Conservation (phyloP, 2,113 vertebrate genomes). For the Mobula birostris region DNA sequence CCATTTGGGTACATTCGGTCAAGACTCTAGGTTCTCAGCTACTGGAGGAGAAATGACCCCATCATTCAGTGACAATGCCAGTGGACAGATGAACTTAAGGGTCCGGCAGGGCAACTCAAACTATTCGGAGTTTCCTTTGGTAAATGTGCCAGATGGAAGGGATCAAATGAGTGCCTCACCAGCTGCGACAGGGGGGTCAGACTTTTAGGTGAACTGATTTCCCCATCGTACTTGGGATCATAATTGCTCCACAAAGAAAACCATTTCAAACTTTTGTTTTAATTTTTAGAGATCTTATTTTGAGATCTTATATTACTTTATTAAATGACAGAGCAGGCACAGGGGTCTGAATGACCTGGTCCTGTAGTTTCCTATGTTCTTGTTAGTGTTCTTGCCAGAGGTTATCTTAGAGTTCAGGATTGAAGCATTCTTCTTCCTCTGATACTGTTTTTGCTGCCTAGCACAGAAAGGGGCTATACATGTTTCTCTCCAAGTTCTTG, state of each 20-base stretch:
- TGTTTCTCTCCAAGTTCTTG: neutral
- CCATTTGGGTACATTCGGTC: conserved; percentile 18
- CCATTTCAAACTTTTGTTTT: conserved; percentile 8
- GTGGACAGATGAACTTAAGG: conserved; percentile 5
- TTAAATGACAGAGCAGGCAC: too few species aligned
- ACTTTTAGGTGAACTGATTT: conserved; percentile 30
- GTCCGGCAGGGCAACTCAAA: conserved; percentile 3
- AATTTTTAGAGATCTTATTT: conserved; percentile 1
- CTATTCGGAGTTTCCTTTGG: conserved; percentile 14
- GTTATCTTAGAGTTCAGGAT: neutral
- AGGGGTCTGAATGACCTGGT: too few species aligned
- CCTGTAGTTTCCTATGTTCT: too few species aligned
- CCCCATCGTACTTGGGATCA: conserved; percentile 9
- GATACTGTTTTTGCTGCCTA: neutral
- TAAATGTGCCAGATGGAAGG: conserved; percentile 19
- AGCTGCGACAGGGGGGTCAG: conserved; percentile 6
- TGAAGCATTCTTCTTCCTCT: neutral
- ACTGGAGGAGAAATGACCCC: neutral
- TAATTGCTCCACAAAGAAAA: conserved; percentile 18
- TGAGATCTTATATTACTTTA: too few species aligned
- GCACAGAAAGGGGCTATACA: neutral
- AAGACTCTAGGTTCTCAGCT: neutral
- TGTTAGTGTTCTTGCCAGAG: conserved; percentile 12
- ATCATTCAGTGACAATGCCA: neutral
- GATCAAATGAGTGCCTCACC: conserved; percentile 17